A percentile compares a stretch with the other conserved stretches of the same genome.
Evolutionary conservation across 2,797 vertebrate species (phyloP).

Genomic region (Enteromius treurensis): DNA sequence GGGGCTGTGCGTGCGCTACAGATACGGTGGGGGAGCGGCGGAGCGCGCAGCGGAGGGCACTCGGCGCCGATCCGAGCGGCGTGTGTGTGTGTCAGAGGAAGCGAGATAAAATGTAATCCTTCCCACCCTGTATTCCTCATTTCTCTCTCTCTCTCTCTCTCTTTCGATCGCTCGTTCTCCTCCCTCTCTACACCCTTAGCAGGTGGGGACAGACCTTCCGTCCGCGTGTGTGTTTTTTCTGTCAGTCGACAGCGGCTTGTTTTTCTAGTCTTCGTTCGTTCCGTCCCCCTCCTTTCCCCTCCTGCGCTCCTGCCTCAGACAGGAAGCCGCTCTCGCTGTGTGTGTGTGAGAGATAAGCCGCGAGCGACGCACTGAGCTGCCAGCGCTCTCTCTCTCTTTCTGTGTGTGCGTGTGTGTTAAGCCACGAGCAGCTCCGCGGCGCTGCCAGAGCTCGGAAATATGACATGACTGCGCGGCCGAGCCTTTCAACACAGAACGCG

Average conservation of each 20-base stretch:
- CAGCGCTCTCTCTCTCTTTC: slow-evolving; percentile 16
- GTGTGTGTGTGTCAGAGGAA: slow-evolving; percentile 55
- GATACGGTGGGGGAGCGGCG: slow-evolving; percentile 40
- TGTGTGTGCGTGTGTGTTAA: slow-evolving; percentile 62
- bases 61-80: slow-evolving; percentile 43
- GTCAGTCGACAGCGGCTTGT: slow-evolving; percentile 58
- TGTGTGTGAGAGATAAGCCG: slow-evolving; percentile 76
- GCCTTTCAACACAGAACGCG: slow-evolving; percentile 59
- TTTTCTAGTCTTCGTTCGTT: slow-evolving; percentile 57
- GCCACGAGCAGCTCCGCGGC: slow-evolving; percentile 79
- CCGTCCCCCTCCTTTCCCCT: slow-evolving; percentile 33
- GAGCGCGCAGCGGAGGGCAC: slow-evolving; percentile 56
- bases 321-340: slow-evolving; percentile 77
- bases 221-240: slow-evolving; percentile 36
- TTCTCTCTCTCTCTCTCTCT: slow-evolving; percentile 36
- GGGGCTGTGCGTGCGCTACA: slow-evolving; percentile 65
- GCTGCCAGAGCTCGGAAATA: slow-evolving; percentile 61
- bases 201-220: slow-evolving; percentile 50
- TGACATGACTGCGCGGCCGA: slow-evolving; percentile 70
- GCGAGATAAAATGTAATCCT: slow-evolving; percentile 69
- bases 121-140: slow-evolving; percentile 46
- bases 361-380: slow-evolving; percentile 71
- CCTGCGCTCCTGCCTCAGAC: slow-evolving; percentile 55
- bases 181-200: slow-evolving; percentile 39
- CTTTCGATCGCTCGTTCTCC: slow-evolving; percentile 1